Conservation (phyloP, 2,888 invertebrate genomes). For the Penaeus monodon region DNA sequence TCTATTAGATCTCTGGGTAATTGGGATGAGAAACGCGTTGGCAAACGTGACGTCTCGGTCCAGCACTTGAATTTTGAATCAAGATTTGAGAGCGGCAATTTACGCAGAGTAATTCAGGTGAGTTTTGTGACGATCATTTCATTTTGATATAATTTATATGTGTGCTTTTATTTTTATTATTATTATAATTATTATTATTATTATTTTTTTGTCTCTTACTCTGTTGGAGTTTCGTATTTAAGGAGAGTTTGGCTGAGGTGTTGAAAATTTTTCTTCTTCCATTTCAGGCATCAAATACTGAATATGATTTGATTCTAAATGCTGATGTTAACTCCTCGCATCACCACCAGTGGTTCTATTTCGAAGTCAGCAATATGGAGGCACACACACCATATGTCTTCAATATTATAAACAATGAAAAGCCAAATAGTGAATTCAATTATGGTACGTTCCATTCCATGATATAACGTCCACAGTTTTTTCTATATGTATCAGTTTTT, state of each 20-base stretch:
- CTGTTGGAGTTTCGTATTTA: background rate
- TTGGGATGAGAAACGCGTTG: constrained; percentile 73
- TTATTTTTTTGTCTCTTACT: background rate
- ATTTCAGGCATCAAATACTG: constrained; percentile 79
- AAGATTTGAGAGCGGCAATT: constrained; percentile 88
- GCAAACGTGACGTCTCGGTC: constrained; percentile 70
- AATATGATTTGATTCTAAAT: constrained; percentile 86
- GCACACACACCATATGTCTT: constrained; percentile 81
- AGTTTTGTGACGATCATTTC: constrained; percentile 26
- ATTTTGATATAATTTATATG: background rate
- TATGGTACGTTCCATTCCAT: constrained; percentile 73
- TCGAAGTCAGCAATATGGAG: constrained; percentile 84
- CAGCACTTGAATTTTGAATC: constrained; percentile 79
- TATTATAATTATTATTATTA: background rate
- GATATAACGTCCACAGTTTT: too few species aligned
- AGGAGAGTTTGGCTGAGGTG: background rate
- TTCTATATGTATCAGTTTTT: too few species aligned
- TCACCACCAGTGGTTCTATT: constrained; percentile 92
- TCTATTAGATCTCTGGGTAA: constrained; percentile 70
- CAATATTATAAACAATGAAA: constrained; percentile 89
- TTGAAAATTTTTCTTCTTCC: background rate
- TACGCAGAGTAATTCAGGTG: constrained; percentile 85
- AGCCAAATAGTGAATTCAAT: constrained; percentile 87
- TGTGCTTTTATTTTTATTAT: background rate
- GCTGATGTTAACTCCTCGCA: constrained; percentile 85